Evolutionary conservation across 2,113 vertebrate species (phyloP).

Genomic region (Coryphaenoides rupestris): DNA sequence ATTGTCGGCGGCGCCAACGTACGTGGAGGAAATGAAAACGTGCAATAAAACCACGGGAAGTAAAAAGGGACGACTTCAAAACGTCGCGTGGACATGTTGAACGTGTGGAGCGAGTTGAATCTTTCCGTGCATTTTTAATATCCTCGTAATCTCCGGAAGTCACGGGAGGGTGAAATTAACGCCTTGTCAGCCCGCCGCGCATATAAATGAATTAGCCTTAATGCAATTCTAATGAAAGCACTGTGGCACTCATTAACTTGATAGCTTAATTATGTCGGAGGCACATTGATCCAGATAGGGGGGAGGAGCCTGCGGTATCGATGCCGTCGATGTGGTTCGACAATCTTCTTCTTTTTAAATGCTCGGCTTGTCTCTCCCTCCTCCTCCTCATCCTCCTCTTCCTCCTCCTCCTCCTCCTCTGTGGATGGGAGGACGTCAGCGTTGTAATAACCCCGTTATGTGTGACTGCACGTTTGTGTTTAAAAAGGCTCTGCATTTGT

Average conservation of each 20-base stretch:
- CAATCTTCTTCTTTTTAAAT: too few species aligned
- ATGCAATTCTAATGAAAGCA: conserved; percentile 34
- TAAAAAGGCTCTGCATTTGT: conserved; percentile 26
- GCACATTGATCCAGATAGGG: neutral
- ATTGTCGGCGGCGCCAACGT: too few species aligned
- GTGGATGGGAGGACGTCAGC: too few species aligned
- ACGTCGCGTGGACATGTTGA: neutral
- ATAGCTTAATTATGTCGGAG: conserved; percentile 23
- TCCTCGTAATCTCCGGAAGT: neutral
- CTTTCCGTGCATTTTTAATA: conserved; percentile 1
- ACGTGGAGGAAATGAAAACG: neutral
- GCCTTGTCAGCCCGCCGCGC: conserved; percentile 12
- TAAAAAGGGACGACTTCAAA: neutral
- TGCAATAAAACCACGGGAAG: neutral
- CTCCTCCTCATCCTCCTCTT: too few species aligned
- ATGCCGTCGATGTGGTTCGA: neutral
- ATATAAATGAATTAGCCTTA: conserved; percentile 18
- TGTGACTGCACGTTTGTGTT: conserved; percentile 24
- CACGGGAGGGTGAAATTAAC: conserved; percentile 28
- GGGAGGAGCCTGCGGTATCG: neutral
- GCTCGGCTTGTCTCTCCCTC: too few species aligned
- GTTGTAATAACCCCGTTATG: conserved; percentile 60
- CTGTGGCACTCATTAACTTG: conserved; percentile 21
- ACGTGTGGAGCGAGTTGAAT: neutral
- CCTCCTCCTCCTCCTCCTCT: too few species aligned